Evolutionary conservation across 1,140 invertebrate genomes (phyloP), one percentile per base, ranked within the genome.

Genomic region (Lordiphosa collinella): DNA sequence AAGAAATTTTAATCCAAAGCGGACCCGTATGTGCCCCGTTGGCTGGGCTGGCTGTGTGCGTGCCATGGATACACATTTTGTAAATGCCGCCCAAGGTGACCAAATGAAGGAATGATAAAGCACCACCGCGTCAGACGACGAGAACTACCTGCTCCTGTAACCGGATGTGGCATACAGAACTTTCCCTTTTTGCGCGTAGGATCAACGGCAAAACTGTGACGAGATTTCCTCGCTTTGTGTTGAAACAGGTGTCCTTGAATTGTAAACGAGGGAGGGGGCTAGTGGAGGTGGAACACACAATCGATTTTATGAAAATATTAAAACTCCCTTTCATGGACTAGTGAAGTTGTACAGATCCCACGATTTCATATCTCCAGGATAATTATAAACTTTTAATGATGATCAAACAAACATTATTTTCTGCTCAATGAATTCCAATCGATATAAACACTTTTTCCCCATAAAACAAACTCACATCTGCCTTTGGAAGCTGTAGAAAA

Each of bases 1-100:
- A 63, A 82, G 75, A 80, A 80, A 82, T 80, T 80, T 80, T 80
- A 80, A 80, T 80, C 71, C 75, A 78, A 76, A 69, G 36, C 70
- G 67, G 65, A 82, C 61, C 66, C 72, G 51, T 63, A 58, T 67
- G 43, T 69, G 66, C 54, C 22, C 35, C 1, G 18, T 1, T 6
- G 18, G 18, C 18, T 59, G n/a, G n/a, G n/a, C 47, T 58, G 18
- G 18, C 37, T 44, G 68, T 64, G 64, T 73, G 68, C 36, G 65
- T 62, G 64, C 29, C 43, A 57, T 69, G 70, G 76, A 80, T 80
- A 80, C 70, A 82, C 71, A 80, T 82, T 79, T 73, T 68, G 48
- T 75, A 60, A 82, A 82, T 80, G 75, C 75, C 61, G 70, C 66
- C 76, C 70, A 80, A 80, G 75, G 75, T 80, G 75, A 82, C 76